Conservation (phyloP, 2,113 vertebrate species). For the Sapayoa aenigma region DNA sequence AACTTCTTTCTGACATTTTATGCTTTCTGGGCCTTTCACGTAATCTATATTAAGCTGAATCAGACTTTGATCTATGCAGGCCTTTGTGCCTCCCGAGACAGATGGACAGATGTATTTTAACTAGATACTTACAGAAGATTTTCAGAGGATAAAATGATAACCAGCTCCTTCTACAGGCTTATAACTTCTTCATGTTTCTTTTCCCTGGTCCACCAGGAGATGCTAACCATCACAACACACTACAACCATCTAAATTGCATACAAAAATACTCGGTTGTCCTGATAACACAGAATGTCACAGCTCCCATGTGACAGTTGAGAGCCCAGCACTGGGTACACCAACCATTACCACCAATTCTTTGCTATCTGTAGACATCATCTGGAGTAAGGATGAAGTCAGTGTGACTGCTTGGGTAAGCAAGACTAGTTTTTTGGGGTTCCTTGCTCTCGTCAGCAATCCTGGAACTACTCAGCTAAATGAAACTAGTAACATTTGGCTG, state of each 20-base stretch:
- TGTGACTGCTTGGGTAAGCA: background rate
- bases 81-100: background rate
- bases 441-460: background rate
- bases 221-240: background rate
- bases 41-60: background rate
- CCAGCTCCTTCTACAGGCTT: background rate
- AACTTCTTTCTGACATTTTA: background rate
- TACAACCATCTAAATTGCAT: background rate
- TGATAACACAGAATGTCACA: fast-evolving
- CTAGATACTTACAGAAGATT: background rate
- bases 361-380: background rate
- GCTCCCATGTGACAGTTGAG: background rate
- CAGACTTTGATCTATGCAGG: background rate
- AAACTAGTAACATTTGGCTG: background rate
- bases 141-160: background rate
- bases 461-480: background rate
- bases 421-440: background rate
- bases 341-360: background rate
- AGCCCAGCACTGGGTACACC: background rate
- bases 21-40: background rate
- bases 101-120: background rate
- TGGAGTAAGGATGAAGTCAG: background rate
- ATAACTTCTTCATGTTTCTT: background rate
- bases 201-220: background rate
- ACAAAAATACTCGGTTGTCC: background rate